Evolutionary conservation across 2,113 vertebrate genomes (phyloP), one percentile per base, ranked within the genome.

Genomic region (Eulemur macaco): DNA sequence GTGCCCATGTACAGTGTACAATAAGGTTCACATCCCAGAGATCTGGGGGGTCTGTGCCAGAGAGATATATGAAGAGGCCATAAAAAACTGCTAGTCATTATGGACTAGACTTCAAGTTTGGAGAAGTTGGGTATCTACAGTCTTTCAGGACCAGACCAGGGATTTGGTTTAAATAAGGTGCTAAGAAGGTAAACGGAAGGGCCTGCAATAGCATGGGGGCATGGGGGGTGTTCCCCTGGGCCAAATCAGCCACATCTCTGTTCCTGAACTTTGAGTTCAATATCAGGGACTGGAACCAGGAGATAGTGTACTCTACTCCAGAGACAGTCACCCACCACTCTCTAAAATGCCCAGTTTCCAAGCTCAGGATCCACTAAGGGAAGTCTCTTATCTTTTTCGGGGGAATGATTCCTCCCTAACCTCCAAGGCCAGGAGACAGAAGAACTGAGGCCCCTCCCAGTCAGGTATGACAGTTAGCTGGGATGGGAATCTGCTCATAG

Each of bases 311-410:
- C 31, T 58, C 27, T 34, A n/a, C 52, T 29, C 45, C 34, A 68
- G 13, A 87, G 37, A 83, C 20, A 31, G 13, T 4, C 0, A 0
- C 29, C 29, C 0, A 0, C 25, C 29, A 66, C 34, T 54, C 18
- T 81, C 37, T 69, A 39, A 56, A 83, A 60, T 39, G 12, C 25
- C 34, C 7, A 15, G 17, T 71, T 73, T 71, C 52, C 45, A 80
- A 17, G 39, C 21, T 47, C 11, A 56, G 21, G 20, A 20, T 50
- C 23, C 7, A 13, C 37, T 25, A 17, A 29, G 42, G 14, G 7
- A 56, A 94, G 17, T 11, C 58, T 29, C 71, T 8, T 27, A 25
- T 54, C 11, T 13, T 31, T 13, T 66, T 4, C 11, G 11, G 25
- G 11, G 12, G 10, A 89, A 0, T 31, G 37, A 56, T 17, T 94